Evolutionary conservation across 1,140 invertebrate genomes (phyloP).

Genomic region (Sitobion miscanthi): DNA sequence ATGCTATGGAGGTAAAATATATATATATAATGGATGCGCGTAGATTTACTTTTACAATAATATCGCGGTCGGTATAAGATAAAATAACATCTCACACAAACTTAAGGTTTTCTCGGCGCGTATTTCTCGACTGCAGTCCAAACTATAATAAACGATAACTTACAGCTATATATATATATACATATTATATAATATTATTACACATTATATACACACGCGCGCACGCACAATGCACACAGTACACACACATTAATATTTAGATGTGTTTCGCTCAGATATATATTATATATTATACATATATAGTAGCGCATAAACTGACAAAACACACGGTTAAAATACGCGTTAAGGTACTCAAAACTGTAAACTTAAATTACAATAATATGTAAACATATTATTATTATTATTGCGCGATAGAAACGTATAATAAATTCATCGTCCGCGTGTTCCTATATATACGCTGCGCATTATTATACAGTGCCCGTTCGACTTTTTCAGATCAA

Average conservation of each 20-base stretch:
- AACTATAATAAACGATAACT: constrained; percentile 1
- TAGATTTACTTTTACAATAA: background rate
- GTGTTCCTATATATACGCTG: background rate
- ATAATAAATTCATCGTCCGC: background rate
- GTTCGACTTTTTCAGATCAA: background rate
- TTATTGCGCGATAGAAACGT: background rate
- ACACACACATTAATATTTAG: too few species aligned
- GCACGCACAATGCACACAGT: too few species aligned
- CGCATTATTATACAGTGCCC: too few species aligned
- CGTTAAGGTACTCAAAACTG: background rate
- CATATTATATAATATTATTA: too few species aligned
- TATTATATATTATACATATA: background rate
- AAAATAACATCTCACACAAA: background rate
- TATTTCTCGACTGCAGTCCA: background rate
- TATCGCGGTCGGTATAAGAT: background rate
- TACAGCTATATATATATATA: background rate
- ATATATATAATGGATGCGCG: background rate
- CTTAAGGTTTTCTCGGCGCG: background rate
- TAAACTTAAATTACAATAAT: background rate
- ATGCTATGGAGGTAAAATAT: background rate
- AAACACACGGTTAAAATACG: background rate
- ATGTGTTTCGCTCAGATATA: background rate
- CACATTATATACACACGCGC: too few species aligned
- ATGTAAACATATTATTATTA: background rate
- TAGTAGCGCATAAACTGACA: background rate